Evolutionary conservation across 2,888 invertebrate genomes (phyloP).

Genomic region (Agapetus fuscipes): DNA sequence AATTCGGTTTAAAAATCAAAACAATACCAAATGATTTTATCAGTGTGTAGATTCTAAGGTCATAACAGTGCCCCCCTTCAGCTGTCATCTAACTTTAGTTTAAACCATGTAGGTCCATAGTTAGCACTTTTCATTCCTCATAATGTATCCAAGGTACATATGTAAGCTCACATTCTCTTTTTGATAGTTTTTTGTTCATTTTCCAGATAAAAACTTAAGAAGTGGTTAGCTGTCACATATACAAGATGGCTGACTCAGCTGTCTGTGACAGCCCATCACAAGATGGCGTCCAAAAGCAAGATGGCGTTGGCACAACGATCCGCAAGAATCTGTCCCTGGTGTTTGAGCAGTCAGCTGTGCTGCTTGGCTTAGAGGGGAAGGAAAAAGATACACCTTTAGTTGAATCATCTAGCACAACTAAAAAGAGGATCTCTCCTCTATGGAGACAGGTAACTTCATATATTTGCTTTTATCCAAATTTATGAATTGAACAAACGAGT

Average conservation of each 20-base stretch:
- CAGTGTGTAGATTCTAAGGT: too few species aligned
- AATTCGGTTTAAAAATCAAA: too few species aligned
- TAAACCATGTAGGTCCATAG: too few species aligned
- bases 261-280: not conserved
- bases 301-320: constrained; percentile 1
- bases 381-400: not conserved
- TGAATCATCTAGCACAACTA: constrained; percentile 27
- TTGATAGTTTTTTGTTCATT: too few species aligned
- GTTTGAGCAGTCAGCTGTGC: constrained; percentile 3
- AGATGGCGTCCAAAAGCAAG: not conserved
- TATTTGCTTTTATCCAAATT: not conserved
- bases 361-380: constrained; percentile 2
- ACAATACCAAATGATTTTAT: too few species aligned
- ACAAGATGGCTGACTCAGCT: not conserved
- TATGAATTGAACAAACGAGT: not conserved
- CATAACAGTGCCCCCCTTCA: too few species aligned
- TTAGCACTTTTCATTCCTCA: too few species aligned
- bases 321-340: constrained; percentile 13
- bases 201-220: too few species aligned
- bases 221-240: too few species aligned
- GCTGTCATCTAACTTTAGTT: too few species aligned
- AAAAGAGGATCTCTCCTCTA: constrained; percentile 36
- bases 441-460: constrained; percentile 36
- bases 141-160: too few species aligned
- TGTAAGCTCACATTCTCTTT: too few species aligned